Base-by-base conservation (phyloP, 2,888 invertebrate genomes). In the Ctenicera cuprea region DNA sequence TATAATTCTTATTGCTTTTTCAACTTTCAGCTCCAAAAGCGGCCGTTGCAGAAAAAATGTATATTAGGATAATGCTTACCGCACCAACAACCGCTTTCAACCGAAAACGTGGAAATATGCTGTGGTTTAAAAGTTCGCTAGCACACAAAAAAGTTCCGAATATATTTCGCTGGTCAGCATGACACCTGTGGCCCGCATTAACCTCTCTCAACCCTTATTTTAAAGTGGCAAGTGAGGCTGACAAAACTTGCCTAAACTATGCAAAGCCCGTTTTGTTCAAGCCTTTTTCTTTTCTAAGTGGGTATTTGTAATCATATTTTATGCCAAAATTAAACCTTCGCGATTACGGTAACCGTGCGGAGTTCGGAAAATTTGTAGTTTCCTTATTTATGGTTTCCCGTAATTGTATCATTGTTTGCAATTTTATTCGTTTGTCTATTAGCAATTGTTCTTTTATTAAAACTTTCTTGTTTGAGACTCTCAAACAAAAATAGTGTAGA, bases 121-220 rank as follows among this genome's bases (percentile, higher is more conserved):
- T 38, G 22, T 30, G 14, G 20, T 63, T 48, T 45, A 63, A 63
- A 63, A 63, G 63, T 63, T 63, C 16, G 30, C 20, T 33, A 37
- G 12, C 37, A 41, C 41, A 41, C 45, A 68, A 70, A 70, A 62
- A 52, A 63, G 70, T 37, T 67, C n/a, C 26, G 43, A 50, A 62
- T 54, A 71, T 59, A 71, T 64, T 66, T 66, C 48, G 33, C 59
- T 43, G 72, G 72, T 72, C 72, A 67, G 52, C 61, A 52, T 61
- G 67, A 72, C 72, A 72, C 72, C 72, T 72, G 72, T 72, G 66
- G 72, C 59, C 72, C 59, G 45, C 50, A 72, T 72, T 72, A 67
- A 61, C 66, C 65, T 43, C 65, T 57, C 65, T 33, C 22, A 66
- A 37, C 43, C 43, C 65, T 48, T 71, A 45, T 63, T 63, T 69